These are phyloP conservation scores for Bovichtus variegatus DNA, from an alignment of 2,797 vertebrate genomes.

Conservation along the genomic window DNA sequence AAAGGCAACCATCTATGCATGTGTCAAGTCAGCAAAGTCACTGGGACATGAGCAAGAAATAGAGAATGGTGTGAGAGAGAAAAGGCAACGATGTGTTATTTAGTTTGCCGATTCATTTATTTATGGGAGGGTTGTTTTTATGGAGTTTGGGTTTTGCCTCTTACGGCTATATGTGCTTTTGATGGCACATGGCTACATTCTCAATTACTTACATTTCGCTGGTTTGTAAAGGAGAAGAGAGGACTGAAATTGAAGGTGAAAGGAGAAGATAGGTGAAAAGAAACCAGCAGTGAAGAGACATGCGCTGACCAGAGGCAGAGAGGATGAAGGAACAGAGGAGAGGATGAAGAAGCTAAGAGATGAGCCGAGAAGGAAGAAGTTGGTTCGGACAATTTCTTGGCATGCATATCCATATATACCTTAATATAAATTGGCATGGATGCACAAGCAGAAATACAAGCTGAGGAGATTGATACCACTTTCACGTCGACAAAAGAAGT, in stretches of 20 bases:
- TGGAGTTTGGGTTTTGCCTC: constrained; percentile 34
- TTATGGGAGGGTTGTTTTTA: constrained; percentile 50
- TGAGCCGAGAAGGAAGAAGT: background rate
- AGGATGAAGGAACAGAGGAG: constrained; percentile 18
- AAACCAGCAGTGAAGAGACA: too few relatives aligned
- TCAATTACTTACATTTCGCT: constrained; percentile 48
- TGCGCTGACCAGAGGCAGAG: background rate
- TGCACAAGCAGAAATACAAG: background rate
- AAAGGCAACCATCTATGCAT: constrained; percentile 35
- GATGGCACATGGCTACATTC: constrained; percentile 28
- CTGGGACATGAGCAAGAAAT: constrained; percentile 18
- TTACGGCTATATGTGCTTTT: constrained; percentile 39
- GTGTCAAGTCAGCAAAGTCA: constrained; percentile 57
- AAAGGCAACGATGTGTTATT: constrained; percentile 40
- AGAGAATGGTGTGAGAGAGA: background rate
- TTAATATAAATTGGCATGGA: too few relatives aligned
- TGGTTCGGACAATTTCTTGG: too few relatives aligned
- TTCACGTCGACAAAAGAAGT: background rate
- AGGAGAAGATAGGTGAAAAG: background rate
- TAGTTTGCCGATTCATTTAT: constrained; percentile 54
- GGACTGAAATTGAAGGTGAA: background rate
- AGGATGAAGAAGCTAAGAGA: constrained; percentile 5
- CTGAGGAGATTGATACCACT: background rate
- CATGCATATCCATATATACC: too few relatives aligned
- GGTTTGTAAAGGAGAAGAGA: constrained; percentile 32